Evolutionary conservation across 1,140 invertebrate species (phyloP).

Genomic region (Pentalonia nigronervosa): DNA sequence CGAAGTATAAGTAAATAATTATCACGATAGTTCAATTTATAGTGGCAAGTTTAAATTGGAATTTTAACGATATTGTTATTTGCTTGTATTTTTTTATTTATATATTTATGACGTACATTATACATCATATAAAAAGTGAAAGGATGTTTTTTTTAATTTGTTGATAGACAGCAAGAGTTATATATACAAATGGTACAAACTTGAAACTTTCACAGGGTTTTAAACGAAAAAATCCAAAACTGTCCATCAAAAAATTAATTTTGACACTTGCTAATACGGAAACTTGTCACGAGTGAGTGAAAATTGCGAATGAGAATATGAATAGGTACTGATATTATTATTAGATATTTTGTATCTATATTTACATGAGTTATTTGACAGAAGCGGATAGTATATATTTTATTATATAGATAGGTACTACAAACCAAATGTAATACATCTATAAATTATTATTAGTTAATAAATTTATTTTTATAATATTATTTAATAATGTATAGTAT

Average conservation of each 20-base stretch:
- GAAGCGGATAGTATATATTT: not conserved
- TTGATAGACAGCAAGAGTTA: not conserved
- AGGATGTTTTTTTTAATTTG: not conserved
- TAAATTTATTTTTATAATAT: not conserved
- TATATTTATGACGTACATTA: not conserved
- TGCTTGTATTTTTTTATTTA: not conserved
- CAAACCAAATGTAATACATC: not conserved
- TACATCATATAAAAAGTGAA: not conserved
- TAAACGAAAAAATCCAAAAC: not conserved
- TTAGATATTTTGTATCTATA: not conserved
- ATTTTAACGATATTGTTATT: not conserved
- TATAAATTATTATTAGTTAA: not conserved
- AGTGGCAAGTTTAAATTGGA: not conserved
- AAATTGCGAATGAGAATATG: not conserved
- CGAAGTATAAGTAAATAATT: not conserved
- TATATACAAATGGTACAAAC: not conserved
- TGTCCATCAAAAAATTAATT: constrained; percentile 28
- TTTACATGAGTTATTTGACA: not conserved
- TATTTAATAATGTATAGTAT: not conserved
- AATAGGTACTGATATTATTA: not conserved
- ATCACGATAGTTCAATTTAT: not conserved
- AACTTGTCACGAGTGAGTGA: not conserved
- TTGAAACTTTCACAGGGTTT: not conserved
- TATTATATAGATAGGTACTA: not conserved
- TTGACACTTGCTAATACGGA: constrained; percentile 9